Conservation (phyloP, 1,140 invertebrate species). For the Drosophila lacteicornis region DNA sequence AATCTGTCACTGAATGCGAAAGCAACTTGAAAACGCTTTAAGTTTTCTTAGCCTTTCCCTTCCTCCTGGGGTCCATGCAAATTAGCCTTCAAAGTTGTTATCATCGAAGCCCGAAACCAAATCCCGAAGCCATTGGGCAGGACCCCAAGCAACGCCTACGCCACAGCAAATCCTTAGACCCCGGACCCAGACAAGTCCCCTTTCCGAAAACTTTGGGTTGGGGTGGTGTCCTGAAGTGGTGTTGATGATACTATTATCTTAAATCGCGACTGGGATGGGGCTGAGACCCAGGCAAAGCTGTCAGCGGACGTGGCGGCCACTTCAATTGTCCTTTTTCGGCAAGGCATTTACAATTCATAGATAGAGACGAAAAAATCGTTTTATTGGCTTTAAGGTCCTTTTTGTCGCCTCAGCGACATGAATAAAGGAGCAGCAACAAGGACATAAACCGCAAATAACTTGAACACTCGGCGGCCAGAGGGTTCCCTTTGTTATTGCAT, state of each 20-base stretch:
- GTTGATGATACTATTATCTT: conserved; percentile 85
- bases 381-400: conserved; percentile 84
- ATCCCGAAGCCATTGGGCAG: conserved; percentile 54
- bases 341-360: conserved; percentile 78
- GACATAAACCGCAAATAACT: conserved; percentile 81
- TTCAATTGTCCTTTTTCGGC: conserved; percentile 72
- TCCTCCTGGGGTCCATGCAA: conserved; percentile 56
- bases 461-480: conserved; percentile 66
- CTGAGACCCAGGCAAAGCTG: conserved; percentile 61
- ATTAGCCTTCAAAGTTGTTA: conserved; percentile 72
- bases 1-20: conserved; percentile 61
- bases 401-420: conserved; percentile 72
- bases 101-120: conserved; percentile 58
- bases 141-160: conserved; percentile 63
- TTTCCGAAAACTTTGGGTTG: conserved; percentile 1
- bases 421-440: conserved; percentile 57
- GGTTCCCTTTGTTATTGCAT: conserved; percentile 77
- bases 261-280: conserved; percentile 62
- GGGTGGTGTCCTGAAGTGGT: conserved; percentile 47
- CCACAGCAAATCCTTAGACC: conserved; percentile 53
- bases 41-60: conserved; percentile 46
- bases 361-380: conserved; percentile 79
- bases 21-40: conserved; percentile 58
- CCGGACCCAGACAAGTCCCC: conserved; percentile 50
- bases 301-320: conserved; percentile 62